Base-by-base conservation (phyloP, 2,888 invertebrate species). In the Platypus cylindrus region DNA sequence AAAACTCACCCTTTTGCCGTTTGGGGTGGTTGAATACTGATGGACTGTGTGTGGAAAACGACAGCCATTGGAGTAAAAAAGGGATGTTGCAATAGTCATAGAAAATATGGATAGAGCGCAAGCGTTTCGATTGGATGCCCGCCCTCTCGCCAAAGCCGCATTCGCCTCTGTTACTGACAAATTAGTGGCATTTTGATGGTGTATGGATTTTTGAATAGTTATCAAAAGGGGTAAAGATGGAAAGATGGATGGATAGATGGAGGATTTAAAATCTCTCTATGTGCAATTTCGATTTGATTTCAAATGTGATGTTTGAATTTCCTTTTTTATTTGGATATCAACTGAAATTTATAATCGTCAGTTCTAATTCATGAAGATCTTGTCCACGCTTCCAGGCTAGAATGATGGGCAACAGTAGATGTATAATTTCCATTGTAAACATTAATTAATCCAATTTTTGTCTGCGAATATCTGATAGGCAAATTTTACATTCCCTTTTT, bases 141-240 rank as follows among this genome's bases (percentile, higher is more conserved):
- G 50, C 49, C 53, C 55, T 49, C 54, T 51, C 43, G n/a, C n/a
- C n/a, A 54, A 49, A 51, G 57, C 56, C 59, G 60, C 58, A 60
- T 58, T 60, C 59, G 60, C 57, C 53, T 55, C 55, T n/a, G n/a
- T n/a, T n/a, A n/a, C n/a, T 48, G 51, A 56, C 59, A 58, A 61
- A 61, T 61, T 61, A 60, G 60, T 59, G 56, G 58, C 58, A 52
- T 60, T 59, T 59, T 59, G 60, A 59, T 57, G 59, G 59, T 51
- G 55, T 60, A 60, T 60, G 54, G 60, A 60, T 60, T 60, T 60
- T 59, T 59, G 58, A 59, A 60, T 58, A 58, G 58, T 56, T 56
- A 54, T 56, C 54, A 48, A 50, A 52, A 54, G 47, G 45, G 48
- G 46, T 44, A 37, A 44, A 47, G n/a, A n/a, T 45, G 44, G 40